Percentiles rank a stretch among this genome's conserved stretches.
Conservation (phyloP, 2,113 vertebrate genomes). For the Rhipidura dahli region DNA sequence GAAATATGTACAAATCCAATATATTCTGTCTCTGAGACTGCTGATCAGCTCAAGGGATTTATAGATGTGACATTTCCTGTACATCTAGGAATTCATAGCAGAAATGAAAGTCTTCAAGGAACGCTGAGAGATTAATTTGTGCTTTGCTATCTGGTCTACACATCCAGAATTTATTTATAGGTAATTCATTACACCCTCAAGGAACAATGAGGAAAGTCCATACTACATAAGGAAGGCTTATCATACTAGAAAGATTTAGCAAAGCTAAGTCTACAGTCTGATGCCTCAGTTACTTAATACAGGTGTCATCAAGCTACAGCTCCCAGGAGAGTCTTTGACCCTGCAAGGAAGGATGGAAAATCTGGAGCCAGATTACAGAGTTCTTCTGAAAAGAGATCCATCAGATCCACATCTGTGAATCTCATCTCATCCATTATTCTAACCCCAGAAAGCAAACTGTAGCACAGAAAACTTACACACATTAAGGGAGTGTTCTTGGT, state of each 20-base stretch:
- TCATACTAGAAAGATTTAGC: neutral
- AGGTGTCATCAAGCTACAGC: neutral
- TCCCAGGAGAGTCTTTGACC: neutral
- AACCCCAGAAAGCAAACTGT: neutral
- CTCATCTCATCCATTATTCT: neutral
- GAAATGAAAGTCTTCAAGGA: neutral
- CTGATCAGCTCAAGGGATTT: neutral
- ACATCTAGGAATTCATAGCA: neutral
- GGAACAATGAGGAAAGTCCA: neutral
- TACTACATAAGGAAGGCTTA: neutral
- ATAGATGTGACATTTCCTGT: neutral
- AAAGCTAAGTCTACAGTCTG: neutral
- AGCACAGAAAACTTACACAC: neutral
- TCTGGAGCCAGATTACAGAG: neutral
- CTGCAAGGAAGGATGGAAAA: neutral
- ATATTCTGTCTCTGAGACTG: neutral
- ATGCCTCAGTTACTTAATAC: neutral
- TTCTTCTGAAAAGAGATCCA: neutral
- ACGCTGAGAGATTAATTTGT: neutral
- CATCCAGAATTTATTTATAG: neutral
- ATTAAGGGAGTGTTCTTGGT: neutral
- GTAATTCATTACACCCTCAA: neutral
- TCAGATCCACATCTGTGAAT: neutral
- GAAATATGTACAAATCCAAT: neutral
- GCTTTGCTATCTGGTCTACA: neutral